Evolutionary conservation across 2,113 vertebrate species (phyloP), one percentile per base, ranked within the genome.

Genomic region (Pitta sordida): DNA sequence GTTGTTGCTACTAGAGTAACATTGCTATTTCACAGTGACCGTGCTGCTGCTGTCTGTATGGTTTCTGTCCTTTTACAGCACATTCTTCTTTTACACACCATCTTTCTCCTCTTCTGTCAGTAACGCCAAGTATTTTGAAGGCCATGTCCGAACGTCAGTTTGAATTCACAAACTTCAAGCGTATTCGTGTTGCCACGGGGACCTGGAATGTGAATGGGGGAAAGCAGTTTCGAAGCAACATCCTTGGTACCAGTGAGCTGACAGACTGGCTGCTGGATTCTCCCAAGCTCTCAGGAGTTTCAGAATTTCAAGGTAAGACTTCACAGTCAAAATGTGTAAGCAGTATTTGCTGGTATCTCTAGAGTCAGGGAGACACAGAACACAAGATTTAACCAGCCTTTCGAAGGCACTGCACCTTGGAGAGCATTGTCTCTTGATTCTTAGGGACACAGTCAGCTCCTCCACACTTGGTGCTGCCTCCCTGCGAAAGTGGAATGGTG

Each of bases 201-300:
- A 98, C 98, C 49, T 98, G 98, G 98, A 98, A 98, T 0, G 97
- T 98, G 80, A 98, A 98, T 0, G 98, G 98, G 6, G 98, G 98
- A 10, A 98, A 98, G 86, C 98, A 98, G 75, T 98, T 98, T 95
- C 93, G 98, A 56, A 98, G 96, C 95, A 98, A 98, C 49, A 96
- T 98, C 64, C 98, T 98, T 0, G 96, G 97, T 32, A 97, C 97
- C 5, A 96, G 95, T 0, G 98, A 98, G 60, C 96, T 98, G 63
- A 97, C 98, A 11, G 97, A 98, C 63, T 98, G 98, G 98, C 96
- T 98, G 64, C 94, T 98, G n/a, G 98, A 98, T 62, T 94, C 97
- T 22, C 98, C 98, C 26, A 94, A 83, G 55, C 97, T 97, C 20
- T 94, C 96, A 10, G 96, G 95, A n/a, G 93, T 94, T 34, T 44